phyloP scores from a whole-genome alignment of 2,888 invertebrate species.

The Spilarctia lutea region DNA sequence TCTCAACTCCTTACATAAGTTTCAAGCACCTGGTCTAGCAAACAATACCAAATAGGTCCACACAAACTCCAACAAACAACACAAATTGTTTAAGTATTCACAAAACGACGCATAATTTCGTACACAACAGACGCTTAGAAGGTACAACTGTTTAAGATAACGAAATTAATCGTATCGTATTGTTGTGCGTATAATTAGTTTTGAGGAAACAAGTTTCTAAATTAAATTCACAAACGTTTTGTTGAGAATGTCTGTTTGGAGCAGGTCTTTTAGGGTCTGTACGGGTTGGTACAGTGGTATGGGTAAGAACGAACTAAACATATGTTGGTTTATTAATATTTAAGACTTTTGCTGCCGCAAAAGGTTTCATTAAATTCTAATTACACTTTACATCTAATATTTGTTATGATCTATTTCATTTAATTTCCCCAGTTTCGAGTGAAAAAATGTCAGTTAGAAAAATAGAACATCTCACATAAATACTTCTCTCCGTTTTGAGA shows the following conservation, averaged over 20 bases:
- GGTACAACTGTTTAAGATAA: slow-evolving; percentile 46
- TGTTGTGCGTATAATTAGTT: slow-evolving; percentile 51
- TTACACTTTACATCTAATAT: not conserved
- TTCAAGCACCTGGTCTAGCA: not conserved
- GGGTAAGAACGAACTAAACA: not conserved
- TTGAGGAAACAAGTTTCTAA: slow-evolving; percentile 47
- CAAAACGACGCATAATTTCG: slow-evolving; percentile 36
- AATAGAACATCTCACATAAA: not conserved
- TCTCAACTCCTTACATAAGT: not conserved
- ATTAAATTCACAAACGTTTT: slow-evolving; percentile 47
- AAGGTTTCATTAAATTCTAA: not conserved
- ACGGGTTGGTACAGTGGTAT: slow-evolving; percentile 15
- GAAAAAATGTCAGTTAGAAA: not conserved
- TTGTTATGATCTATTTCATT: not conserved
- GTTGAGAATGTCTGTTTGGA: slow-evolving; percentile 31
- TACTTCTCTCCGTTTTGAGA: too few species aligned
- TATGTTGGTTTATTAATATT: not conserved
- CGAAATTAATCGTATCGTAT: slow-evolving; percentile 47
- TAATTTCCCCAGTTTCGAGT: not conserved
- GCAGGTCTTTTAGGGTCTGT: slow-evolving; percentile 7
- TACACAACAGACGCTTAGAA: slow-evolving; percentile 33
- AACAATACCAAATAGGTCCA: slow-evolving; percentile 2
- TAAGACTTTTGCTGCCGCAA: not conserved
- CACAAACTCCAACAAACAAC: slow-evolving; percentile 21
- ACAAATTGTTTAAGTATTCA: slow-evolving; percentile 37